A percentile compares a stretch with the other conserved stretches of the same genome.
phyloP scores from a whole-genome alignment of 1,140 invertebrate species.

The Leptonema lineaticorne region DNA sequence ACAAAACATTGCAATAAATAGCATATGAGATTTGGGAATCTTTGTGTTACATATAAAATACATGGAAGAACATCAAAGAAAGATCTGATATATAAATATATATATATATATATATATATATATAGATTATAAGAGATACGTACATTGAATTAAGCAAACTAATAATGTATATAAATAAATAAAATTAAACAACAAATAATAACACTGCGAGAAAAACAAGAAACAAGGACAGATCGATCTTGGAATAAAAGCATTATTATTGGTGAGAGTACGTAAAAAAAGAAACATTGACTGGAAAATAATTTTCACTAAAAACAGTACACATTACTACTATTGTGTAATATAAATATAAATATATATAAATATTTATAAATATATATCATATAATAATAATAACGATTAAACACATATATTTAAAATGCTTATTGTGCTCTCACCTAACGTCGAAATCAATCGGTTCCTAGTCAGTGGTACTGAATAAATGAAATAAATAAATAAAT shows the following conservation, averaged over 20 bases:
- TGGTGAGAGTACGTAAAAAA: background rate
- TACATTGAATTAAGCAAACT: no score
- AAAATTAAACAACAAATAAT: conserved; percentile 31
- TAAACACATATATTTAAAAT: conserved; percentile 33
- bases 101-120: no score
- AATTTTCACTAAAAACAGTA: background rate
- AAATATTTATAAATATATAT: conserved; percentile 21
- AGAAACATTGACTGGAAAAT: background rate
- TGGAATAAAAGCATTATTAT: background rate
- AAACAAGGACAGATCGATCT: conserved; percentile 3
- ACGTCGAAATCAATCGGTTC: conserved; percentile 70
- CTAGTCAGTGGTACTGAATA: conserved; percentile 72
- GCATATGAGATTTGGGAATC: no score
- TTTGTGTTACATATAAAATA: no score
- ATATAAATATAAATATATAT: conserved; percentile 15
- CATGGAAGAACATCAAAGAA: no score
- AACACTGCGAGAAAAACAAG: conserved; percentile 13
- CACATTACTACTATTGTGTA: no score
- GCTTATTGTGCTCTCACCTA: conserved; percentile 64
- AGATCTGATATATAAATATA: no score
- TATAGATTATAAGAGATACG: no score
- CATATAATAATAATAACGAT: conserved; percentile 36
- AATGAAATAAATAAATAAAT: conserved; percentile 38
- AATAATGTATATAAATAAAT: no score
- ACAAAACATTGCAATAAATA: no score